phyloP scores from a whole-genome alignment of 2,888 invertebrate species.

The Tetheella fluctuosa region DNA sequence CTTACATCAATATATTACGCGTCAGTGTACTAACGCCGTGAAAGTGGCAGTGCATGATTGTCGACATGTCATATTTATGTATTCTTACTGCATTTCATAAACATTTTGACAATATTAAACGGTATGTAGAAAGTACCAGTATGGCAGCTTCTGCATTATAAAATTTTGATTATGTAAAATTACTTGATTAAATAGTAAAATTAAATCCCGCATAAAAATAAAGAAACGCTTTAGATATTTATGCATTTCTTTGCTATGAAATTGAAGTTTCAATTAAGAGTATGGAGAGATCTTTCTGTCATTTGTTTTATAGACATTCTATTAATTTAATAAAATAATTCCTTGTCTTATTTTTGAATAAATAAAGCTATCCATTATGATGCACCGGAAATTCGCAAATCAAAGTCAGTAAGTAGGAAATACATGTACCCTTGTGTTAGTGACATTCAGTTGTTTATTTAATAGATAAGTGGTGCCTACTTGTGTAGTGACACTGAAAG shows the following conservation, averaged over 20 bases:
- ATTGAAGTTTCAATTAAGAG: too few relatives aligned
- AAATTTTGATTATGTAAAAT: not conserved
- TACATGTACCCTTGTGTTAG: conserved; percentile 9
- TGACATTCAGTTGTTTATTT: conserved; percentile 22
- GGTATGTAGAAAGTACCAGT: not conserved
- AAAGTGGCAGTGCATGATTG: conserved; percentile 8
- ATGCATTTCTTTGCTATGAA: not conserved
- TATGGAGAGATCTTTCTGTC: too few relatives aligned
- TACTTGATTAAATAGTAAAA: not conserved
- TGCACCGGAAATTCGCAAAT: not conserved
- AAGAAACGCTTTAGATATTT: not conserved
- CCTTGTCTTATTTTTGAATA: not conserved
- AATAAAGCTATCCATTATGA: not conserved
- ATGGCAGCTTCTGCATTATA: not conserved
- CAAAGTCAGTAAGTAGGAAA: not conserved
- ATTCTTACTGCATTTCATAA: not conserved
- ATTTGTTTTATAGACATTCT: too few relatives aligned
- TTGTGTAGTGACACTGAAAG: conserved; percentile 39
- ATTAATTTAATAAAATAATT: too few relatives aligned
- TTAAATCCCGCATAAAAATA: not conserved
- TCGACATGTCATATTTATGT: not conserved
- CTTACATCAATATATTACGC: not conserved
- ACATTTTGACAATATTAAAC: conserved; percentile 12
- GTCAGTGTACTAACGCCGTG: conserved; percentile 10
- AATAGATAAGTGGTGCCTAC: conserved; percentile 13